phyloP scores from a whole-genome alignment of 2,888 invertebrate genomes.

The Mechanitis mazaeus region DNA sequence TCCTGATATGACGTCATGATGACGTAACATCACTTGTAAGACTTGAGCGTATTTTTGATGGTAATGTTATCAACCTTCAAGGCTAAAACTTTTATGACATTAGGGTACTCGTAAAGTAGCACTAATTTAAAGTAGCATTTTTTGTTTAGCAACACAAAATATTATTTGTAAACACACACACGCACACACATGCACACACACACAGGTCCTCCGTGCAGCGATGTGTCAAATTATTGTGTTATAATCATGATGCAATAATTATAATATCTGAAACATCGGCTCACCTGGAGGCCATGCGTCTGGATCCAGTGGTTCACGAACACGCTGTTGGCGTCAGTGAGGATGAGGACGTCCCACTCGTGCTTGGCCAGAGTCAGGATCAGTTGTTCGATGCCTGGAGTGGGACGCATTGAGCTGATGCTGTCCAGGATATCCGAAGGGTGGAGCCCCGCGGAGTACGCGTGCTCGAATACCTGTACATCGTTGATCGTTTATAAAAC shows the following conservation, averaged over 20 bases:
- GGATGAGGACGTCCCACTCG: constrained; percentile 56
- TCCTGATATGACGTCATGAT: no score
- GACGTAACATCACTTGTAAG: no score
- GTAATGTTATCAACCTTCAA: no score
- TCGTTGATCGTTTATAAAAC: no score
- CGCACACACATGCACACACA: no score
- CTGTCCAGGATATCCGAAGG: constrained; percentile 53
- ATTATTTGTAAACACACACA: no score
- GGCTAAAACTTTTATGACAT: no score
- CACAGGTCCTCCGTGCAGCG: no score
- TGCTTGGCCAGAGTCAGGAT: constrained; percentile 42
- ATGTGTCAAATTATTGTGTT: constrained; percentile 4
- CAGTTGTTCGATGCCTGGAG: constrained; percentile 49
- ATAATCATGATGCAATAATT: constrained; percentile 1
- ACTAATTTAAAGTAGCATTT: no score
- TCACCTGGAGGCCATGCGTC: constrained; percentile 49
- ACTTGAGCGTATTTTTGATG: no score
- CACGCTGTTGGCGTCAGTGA: constrained; percentile 63
- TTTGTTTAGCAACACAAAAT: no score
- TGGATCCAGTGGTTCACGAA: constrained; percentile 67
- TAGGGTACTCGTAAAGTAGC: no score
- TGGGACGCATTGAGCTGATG: constrained; percentile 57
- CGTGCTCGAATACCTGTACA: constrained; percentile 63
- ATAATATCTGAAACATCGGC: not conserved
- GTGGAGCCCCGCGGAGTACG: constrained; percentile 57